These are phyloP conservation scores for Peribatodes rhomboidaria DNA, from an alignment of 2,888 invertebrate genomes.

Conservation along the genomic window DNA sequence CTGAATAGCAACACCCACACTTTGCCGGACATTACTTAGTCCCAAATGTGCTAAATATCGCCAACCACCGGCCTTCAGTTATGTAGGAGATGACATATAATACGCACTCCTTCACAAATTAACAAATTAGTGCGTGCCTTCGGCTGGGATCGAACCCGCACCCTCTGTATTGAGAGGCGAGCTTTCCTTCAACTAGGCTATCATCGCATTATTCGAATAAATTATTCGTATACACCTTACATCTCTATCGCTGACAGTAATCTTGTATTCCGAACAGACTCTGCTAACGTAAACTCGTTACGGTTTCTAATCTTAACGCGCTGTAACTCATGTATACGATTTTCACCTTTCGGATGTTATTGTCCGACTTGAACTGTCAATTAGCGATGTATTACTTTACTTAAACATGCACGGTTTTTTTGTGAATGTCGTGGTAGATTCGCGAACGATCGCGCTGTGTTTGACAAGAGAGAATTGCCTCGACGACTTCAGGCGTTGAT, in stretches of 20 bases:
- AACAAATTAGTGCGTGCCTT: no score
- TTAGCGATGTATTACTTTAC: constrained; percentile 16
- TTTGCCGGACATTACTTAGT: no score
- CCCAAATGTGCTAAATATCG: no score
- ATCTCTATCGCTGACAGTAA: constrained; percentile 12
- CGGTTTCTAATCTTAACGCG: constrained; percentile 66
- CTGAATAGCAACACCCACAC: no score
- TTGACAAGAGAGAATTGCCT: background rate
- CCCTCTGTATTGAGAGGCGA: no score
- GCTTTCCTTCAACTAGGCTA: no score
- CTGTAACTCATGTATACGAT: constrained; percentile 44
- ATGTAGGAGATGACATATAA: no score
- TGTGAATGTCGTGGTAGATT: background rate
- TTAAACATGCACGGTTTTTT: background rate
- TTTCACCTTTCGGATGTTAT: constrained; percentile 40
- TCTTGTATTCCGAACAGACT: constrained; percentile 24
- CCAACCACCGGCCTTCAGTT: no score
- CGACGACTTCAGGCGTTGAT: no score
- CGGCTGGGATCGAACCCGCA: no score
- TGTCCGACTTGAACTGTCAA: constrained; percentile 17
- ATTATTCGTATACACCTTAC: background rate
- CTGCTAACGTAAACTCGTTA: constrained; percentile 46
- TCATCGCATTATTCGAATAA: constrained; percentile 4
- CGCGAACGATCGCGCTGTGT: background rate
- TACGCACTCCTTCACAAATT: no score